Evolutionary conservation across 92 coral and sea anemone species (phyloP).

Genomic region (Epizoanthus scotinus): DNA sequence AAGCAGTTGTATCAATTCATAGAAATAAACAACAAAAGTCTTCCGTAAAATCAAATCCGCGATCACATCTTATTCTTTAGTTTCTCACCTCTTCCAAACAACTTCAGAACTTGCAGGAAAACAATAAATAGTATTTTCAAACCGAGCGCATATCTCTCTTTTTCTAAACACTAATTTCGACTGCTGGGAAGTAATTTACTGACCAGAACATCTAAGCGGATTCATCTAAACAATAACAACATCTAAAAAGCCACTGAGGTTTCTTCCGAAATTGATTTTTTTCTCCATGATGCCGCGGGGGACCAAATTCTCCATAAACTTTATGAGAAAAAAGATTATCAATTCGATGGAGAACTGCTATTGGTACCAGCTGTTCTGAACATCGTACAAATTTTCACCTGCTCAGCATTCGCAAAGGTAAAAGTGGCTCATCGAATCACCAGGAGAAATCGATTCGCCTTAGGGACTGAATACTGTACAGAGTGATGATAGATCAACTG

Average conservation of each 20-base stretch:
- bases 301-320: conserved; percentile 20
- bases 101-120: no score
- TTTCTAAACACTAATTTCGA: conserved; percentile 12
- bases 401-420: conserved; percentile 5
- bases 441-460: neutral
- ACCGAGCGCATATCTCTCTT: neutral
- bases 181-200: conserved; percentile 9
- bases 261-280: neutral
- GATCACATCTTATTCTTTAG: neutral
- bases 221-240: neutral
- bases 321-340: neutral
- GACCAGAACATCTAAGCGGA: neutral
- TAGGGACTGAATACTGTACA: neutral
- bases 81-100: neutral
- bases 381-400: conserved; percentile 11
- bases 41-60: neutral
- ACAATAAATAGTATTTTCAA: neutral
- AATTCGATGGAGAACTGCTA: conserved; percentile 1
- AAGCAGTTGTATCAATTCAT: no score
- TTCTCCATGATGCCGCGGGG: conserved; percentile 15
- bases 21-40: neutral
- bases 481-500: neutral
- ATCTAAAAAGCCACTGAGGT: neutral
- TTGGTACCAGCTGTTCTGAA: conserved; percentile 3
- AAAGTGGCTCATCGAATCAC: neutral